These are phyloP conservation scores for Furcula furcula DNA, from an alignment of 2,888 invertebrate species.

Conservation along the genomic window DNA sequence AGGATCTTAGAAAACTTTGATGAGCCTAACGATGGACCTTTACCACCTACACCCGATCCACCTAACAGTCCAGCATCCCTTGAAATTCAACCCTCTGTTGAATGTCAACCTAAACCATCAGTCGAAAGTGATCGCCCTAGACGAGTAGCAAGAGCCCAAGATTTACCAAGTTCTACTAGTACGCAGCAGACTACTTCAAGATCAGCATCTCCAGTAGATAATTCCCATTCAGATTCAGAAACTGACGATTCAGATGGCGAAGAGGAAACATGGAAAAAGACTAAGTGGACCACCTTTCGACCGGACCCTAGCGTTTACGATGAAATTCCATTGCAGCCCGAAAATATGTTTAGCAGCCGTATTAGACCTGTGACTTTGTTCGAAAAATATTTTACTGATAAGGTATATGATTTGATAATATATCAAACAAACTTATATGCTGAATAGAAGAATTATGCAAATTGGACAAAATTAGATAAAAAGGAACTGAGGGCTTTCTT, in stretches of 20 bases:
- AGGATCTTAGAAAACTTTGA: conserved; percentile 10
- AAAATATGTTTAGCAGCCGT: conserved; percentile 2
- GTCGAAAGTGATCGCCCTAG: no score
- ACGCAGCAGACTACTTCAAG: no score
- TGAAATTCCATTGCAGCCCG: not conserved
- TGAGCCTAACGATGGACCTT: conserved; percentile 5
- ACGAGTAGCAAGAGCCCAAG: no score
- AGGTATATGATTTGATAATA: conserved; percentile 2
- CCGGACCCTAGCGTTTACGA: conserved; percentile 3
- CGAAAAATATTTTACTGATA: conserved; percentile 5
- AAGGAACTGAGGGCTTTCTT: conserved; percentile 4
- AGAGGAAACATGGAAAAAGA: no score
- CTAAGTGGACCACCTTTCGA: no score
- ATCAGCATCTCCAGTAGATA: no score
- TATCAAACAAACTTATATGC: conserved; percentile 3
- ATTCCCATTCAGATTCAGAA: no score
- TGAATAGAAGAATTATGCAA: conserved; percentile 1
- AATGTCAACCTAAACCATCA: no score
- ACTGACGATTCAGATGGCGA: no score
- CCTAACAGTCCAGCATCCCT: conserved; percentile 3
- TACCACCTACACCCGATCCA: conserved; percentile 5
- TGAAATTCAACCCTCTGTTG: conserved; percentile 4
- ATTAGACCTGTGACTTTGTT: not conserved
- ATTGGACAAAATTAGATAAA: conserved; percentile 1
- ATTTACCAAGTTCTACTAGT: no score